Evolutionary conservation across 2,888 invertebrate genomes (phyloP).

Genomic region (Agrotis exclamationis): DNA sequence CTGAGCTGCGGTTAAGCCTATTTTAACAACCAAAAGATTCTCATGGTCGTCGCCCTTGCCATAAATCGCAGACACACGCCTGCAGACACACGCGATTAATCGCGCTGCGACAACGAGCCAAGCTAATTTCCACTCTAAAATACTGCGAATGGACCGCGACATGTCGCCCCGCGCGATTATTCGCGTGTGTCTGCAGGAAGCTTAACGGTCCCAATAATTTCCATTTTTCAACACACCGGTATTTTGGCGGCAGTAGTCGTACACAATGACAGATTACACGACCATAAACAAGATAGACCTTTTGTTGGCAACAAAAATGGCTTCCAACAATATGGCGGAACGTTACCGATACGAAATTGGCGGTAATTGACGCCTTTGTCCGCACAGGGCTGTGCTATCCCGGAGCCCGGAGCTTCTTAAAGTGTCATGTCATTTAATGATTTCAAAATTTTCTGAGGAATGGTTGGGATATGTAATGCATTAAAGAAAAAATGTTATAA

Average conservation of each 20-base stretch:
- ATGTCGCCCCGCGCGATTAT: too few relatives aligned
- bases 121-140: too few relatives aligned
- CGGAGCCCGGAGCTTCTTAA: constrained; percentile 38
- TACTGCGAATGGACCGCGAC: too few relatives aligned
- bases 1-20: constrained; percentile 9
- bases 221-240: constrained; percentile 38
- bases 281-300: constrained; percentile 64
- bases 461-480: constrained; percentile 11
- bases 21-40: constrained; percentile 9
- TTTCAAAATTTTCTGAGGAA: constrained; percentile 44
- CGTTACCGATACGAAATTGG: constrained; percentile 70
- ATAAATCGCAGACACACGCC: too few relatives aligned
- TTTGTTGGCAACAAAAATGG: constrained; percentile 67
- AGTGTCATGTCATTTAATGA: constrained; percentile 58
- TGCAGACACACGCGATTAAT: too few relatives aligned
- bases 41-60: constrained; percentile 13
- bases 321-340: constrained; percentile 64
- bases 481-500: constrained; percentile 16
- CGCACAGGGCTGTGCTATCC: constrained; percentile 55
- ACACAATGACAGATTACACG: constrained; percentile 60
- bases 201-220: constrained; percentile 44
- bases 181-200: too few relatives aligned
- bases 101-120: too few relatives aligned
- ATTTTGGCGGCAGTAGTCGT: constrained; percentile 45
- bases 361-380: constrained; percentile 70